A percentile compares a stretch with the other conserved stretches of the same genome.
Conservation (phyloP, 2,888 invertebrate genomes). For the Dryobotodes eremita region DNA sequence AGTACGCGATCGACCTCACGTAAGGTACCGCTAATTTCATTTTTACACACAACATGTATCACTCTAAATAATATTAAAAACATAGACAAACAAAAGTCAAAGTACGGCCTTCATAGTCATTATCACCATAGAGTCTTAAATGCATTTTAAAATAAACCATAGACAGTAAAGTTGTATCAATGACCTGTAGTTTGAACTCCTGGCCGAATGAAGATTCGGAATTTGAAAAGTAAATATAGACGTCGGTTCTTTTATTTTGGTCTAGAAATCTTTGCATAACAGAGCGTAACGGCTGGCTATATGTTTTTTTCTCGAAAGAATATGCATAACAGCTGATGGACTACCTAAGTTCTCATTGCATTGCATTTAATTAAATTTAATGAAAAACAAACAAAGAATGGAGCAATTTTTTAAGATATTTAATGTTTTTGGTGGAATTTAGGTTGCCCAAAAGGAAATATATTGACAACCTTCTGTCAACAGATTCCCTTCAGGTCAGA, state of each 20-base stretch:
- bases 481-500: neutral
- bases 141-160: conserved; percentile 48
- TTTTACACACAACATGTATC: conserved; percentile 33
- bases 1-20: conserved; percentile 38
- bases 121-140: conserved; percentile 35
- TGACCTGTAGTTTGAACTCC: conserved; percentile 25
- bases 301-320: neutral
- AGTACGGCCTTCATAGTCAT: conserved; percentile 51
- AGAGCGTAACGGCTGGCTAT: conserved; percentile 56
- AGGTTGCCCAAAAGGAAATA: neutral
- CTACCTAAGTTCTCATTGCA: neutral
- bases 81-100: conserved; percentile 44
- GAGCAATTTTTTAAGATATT: neutral
- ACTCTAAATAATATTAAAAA: conserved; percentile 58
- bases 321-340: conserved; percentile 11
- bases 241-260: conserved; percentile 28
- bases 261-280: conserved; percentile 57
- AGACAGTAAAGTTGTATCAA: conserved; percentile 29
- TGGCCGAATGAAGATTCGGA: conserved; percentile 11
- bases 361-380: neutral
- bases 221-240: conserved; percentile 51
- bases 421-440: neutral
- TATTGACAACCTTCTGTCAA: neutral
- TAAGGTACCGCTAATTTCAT: conserved; percentile 47
- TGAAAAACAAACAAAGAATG: neutral